Conservation (phyloP, 2,888 invertebrate genomes). For the Rhagonycha fulva region DNA sequence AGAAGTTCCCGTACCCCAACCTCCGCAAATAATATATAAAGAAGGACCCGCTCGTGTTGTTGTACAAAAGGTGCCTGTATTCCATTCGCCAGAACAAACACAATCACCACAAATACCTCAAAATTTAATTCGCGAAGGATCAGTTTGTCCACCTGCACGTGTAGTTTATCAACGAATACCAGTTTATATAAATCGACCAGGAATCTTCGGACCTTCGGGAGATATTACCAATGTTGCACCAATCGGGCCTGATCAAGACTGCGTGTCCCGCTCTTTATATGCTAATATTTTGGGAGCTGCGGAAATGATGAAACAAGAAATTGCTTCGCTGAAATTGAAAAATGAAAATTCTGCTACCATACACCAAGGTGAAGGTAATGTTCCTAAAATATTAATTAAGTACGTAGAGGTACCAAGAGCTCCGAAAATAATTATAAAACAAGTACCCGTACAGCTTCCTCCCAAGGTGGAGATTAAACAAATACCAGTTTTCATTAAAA, state of each 20-base stretch:
- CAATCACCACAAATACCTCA: neutral
- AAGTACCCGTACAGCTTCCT: neutral
- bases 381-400: slow-evolving; percentile 5
- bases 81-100: neutral
- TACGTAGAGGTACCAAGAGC: slow-evolving; percentile 2
- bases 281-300: neutral
- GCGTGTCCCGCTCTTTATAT: neutral
- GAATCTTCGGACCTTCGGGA: no score
- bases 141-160: neutral
- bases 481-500: slow-evolving; percentile 11
- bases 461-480: neutral
- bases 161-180: neutral
- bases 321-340: neutral
- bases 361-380: neutral
- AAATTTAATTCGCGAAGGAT: neutral
- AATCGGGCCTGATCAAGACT: no score
- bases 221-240: neutral
- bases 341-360: neutral
- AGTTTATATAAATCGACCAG: neutral
- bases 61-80: slow-evolving; percentile 5
- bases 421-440: slow-evolving; percentile 11
- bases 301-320: neutral
- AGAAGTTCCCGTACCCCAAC: slow-evolving; percentile 14
- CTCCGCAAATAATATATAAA: slow-evolving; percentile 8
- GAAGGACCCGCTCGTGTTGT: slow-evolving; percentile 11